A percentile compares a stretch with the other conserved stretches of the same genome.
These are phyloP conservation scores for Polydrusus tereticollis DNA, from an alignment of 2,888 invertebrate species.

Conservation along the genomic window DNA sequence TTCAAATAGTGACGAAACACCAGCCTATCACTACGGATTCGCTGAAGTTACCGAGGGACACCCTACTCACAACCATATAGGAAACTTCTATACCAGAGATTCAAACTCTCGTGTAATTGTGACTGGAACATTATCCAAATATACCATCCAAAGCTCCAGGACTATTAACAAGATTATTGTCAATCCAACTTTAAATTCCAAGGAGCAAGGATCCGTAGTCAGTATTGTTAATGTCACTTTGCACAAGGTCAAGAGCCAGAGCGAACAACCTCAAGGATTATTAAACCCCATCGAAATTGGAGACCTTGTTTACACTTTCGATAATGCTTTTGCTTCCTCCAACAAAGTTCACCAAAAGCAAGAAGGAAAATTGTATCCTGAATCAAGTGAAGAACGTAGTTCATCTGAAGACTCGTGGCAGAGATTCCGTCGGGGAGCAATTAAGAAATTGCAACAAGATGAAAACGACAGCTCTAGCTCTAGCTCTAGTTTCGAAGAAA, in stretches of 20 bases:
- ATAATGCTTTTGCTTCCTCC: slow-evolving; percentile 60
- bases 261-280: slow-evolving; percentile 65
- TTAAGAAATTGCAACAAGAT: slow-evolving; percentile 22
- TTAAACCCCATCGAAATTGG: slow-evolving; percentile 67
- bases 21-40: slow-evolving; percentile 76
- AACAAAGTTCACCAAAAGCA: slow-evolving; percentile 55
- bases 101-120: slow-evolving; percentile 72
- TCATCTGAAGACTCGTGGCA: background rate
- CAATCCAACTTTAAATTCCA: slow-evolving; percentile 72
- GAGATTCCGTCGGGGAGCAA: background rate
- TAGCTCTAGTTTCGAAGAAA: slow-evolving; percentile 48
- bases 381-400: slow-evolving; percentile 18
- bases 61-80: slow-evolving; percentile 61
- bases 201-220: slow-evolving; percentile 69
- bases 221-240: slow-evolving; percentile 72
- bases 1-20: slow-evolving; percentile 72
- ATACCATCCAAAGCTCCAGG: slow-evolving; percentile 75
- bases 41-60: slow-evolving; percentile 64
- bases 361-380: background rate
- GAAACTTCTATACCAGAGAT: slow-evolving; percentile 68
- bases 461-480: background rate
- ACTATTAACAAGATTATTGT: slow-evolving; percentile 75
- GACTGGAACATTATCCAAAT: slow-evolving; percentile 70
- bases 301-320: slow-evolving; percentile 71
- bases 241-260: slow-evolving; percentile 58